These are phyloP conservation scores for Xenopus petersii DNA, from an alignment of 2,797 vertebrate species.

Conservation along the genomic window DNA sequence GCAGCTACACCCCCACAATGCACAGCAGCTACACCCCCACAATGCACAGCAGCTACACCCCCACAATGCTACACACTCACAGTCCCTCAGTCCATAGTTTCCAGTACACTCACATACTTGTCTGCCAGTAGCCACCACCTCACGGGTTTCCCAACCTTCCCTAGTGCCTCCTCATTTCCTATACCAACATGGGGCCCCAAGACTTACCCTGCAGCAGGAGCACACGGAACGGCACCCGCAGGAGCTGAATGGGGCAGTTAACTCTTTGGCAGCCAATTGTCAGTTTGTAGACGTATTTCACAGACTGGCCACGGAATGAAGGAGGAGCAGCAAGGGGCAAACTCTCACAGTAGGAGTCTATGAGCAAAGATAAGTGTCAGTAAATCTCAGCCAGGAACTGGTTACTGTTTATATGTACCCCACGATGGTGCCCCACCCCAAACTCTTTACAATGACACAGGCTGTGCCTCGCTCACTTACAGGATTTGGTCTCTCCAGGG, in stretches of 20 bases:
- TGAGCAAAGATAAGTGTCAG: constrained; percentile 5
- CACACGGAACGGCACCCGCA: constrained; percentile 93
- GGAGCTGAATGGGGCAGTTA: constrained; percentile 94
- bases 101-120: too few relatives aligned
- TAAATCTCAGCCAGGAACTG: too few relatives aligned
- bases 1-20: too few relatives aligned
- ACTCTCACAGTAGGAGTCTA: constrained; percentile 90
- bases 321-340: constrained; percentile 89
- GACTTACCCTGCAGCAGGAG: constrained; percentile 84
- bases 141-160: too few relatives aligned
- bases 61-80: too few relatives aligned
- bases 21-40: too few relatives aligned
- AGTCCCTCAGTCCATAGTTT: too few relatives aligned
- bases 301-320: constrained; percentile 92
- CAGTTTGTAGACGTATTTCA: constrained; percentile 96
- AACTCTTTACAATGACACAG: background rate
- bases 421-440: background rate
- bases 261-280: constrained; percentile 97
- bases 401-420: background rate
- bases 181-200: too few relatives aligned
- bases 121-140: too few relatives aligned
- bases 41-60: too few relatives aligned
- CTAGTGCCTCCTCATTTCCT: too few relatives aligned
- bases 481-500: constrained; percentile 93
- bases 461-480: constrained; percentile 65